Conservation (phyloP, 2,113 vertebrate species). For the Delphinus delphis region DNA sequence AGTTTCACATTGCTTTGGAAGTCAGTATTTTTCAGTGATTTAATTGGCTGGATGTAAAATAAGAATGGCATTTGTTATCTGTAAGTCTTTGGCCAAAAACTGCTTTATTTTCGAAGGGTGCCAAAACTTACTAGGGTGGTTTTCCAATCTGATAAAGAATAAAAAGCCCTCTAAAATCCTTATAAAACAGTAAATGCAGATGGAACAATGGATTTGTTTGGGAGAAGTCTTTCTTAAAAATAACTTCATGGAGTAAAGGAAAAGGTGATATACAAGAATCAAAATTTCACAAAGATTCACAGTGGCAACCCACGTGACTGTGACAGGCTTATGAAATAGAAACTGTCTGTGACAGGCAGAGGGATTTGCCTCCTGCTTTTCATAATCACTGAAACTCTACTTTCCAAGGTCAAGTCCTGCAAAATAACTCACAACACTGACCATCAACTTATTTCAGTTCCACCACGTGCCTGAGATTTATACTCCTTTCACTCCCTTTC, state of each 20-base stretch:
- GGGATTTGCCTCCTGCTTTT: neutral
- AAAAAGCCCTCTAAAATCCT: conserved; percentile 11
- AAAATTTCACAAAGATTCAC: neutral
- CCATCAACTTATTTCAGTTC: neutral
- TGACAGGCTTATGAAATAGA: neutral
- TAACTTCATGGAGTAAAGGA: conserved; percentile 25
- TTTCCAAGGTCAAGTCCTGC: neutral
- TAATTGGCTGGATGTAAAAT: conserved; percentile 63
- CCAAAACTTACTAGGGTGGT: conserved; percentile 53
- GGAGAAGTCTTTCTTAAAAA: conserved; percentile 53
- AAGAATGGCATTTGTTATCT: conserved; percentile 69
- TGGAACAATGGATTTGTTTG: conserved; percentile 64
- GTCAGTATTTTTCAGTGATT: conserved; percentile 41
- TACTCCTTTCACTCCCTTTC: neutral
- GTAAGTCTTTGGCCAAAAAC: conserved; percentile 55
- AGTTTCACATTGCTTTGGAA: conserved; percentile 30
- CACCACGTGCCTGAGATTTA: neutral
- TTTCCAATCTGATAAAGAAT: conserved; percentile 52
- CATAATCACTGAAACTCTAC: neutral
- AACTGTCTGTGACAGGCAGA: neutral
- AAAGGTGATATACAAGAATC: conserved; percentile 3
- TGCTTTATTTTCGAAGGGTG: conserved; percentile 52
- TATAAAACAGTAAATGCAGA: conserved; percentile 34
- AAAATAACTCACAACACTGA: neutral
- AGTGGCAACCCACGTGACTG: neutral